These are phyloP conservation scores for Brachypterus glaber DNA, from an alignment of 2,888 invertebrate genomes.

Conservation along the genomic window DNA sequence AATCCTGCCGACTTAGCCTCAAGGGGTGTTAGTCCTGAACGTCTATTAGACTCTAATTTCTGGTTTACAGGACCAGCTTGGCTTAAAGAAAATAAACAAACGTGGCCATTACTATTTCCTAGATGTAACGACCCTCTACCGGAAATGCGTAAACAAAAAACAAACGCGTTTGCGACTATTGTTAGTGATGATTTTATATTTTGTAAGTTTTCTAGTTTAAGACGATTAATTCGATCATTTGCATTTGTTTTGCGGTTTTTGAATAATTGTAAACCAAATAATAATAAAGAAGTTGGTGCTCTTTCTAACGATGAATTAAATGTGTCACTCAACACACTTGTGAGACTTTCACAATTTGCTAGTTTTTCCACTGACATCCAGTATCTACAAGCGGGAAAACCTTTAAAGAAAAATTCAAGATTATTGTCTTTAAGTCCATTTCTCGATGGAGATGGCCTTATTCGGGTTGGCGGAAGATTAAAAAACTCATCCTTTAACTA, in stretches of 20 bases:
- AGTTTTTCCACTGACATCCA: conserved; percentile 8
- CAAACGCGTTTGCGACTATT: too few relatives aligned
- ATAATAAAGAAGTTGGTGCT: background rate
- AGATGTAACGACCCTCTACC: too few relatives aligned
- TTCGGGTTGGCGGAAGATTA: conserved; percentile 18
- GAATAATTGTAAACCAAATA: background rate
- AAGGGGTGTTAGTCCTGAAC: conserved; percentile 1
- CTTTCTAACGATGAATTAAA: conserved; percentile 1
- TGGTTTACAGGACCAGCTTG: conserved; percentile 9
- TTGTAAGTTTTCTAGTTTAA: conserved; percentile 3
- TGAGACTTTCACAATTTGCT: background rate
- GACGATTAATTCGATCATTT: background rate
- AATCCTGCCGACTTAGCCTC: conserved; percentile 12
- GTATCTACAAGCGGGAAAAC: background rate
- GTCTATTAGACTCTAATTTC: conserved; percentile 3
- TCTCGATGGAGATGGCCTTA: conserved; percentile 15
- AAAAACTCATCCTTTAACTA: conserved; percentile 8
- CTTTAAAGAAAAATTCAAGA: conserved; percentile 2
- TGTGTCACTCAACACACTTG: conserved; percentile 1
- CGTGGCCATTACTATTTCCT: too few relatives aligned
- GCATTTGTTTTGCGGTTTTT: conserved; percentile 5
- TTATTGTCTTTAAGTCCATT: conserved; percentile 16
- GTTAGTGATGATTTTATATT: conserved; percentile 1
- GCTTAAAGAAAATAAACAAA: background rate
- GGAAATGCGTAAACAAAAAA: too few relatives aligned